A percentile compares a stretch with the other conserved stretches of the same genome.
phyloP scores from a whole-genome alignment of 2,888 invertebrate genomes.

The Erpobdella octoculata region DNA sequence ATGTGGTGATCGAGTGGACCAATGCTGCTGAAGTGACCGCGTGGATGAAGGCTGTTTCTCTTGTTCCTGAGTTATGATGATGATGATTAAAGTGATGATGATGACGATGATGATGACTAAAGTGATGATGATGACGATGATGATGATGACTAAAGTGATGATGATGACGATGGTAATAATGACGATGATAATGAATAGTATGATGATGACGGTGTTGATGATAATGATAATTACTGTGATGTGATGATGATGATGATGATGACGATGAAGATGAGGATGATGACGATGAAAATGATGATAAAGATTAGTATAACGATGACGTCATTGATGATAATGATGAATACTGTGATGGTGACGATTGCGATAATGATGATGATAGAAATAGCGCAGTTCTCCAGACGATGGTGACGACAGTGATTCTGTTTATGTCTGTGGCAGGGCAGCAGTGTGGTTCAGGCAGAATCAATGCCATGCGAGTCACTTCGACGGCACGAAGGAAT shows the following conservation, averaged over 20 bases:
- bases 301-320: background rate
- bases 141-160: background rate
- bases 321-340: background rate
- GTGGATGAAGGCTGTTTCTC: constrained; percentile 54
- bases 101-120: constrained; percentile 7
- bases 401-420: background rate
- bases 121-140: background rate
- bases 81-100: background rate
- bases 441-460: no score
- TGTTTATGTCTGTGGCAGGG: background rate
- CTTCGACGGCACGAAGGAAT: no score
- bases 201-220: background rate
- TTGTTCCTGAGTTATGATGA: constrained; percentile 30
- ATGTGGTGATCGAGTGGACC: constrained; percentile 76
- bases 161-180: background rate
- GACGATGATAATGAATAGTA: background rate
- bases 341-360: background rate
- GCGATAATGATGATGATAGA: no score
- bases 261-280: background rate
- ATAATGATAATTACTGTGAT: no score
- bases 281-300: background rate
- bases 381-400: background rate
- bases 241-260: constrained; percentile 17
- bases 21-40: constrained; percentile 62
- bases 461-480: no score